Evolutionary conservation across 2,797 vertebrate genomes (phyloP), one percentile per base, ranked within the genome.

Genomic region (Halcyon leucocephala): DNA sequence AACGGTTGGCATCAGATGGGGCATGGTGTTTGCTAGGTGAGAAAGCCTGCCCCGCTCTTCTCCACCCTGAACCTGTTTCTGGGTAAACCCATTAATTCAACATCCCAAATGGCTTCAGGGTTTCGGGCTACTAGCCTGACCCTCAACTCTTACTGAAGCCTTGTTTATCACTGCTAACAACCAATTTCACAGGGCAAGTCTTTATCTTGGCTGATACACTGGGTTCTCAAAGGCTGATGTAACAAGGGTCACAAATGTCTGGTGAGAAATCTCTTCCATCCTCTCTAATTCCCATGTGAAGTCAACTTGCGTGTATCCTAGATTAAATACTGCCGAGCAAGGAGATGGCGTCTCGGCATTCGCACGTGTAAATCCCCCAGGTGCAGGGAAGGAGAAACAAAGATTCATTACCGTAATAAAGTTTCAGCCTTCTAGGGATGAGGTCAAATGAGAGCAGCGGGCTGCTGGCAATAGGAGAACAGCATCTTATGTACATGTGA

Each of bases 381-480:
- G 60, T 93, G 78, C 67, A 67, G 61, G 67, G 74, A 85, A 89
- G 42, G 57, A 95, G 78, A 94, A 94, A 89, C 83, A 78, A 91
- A 96, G 96, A 96, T 93, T 95, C 92, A 94, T 95, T 89, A 85
- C 81, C 73, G 71, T 74, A 94, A 96, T 96, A 94, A 96, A 95
- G 60, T 85, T 90, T 57, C 89, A 82, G 81, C 78, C 96, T 95
- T 91, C 93, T 85, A 96, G 92, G 78, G 93, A 96, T 67, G 86
- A 85, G 93, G 92, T 96, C 90, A 93, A 82, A 91, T 21, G n/a
- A 89, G 90, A 96, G 78, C 89, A 83, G 80, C 61, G 60, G 39
- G 73, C 60, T 0, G 0, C 66, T 77, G 78, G 77, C 90, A 86
- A 79, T 31, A 42, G 64, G 54, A 86, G n/a, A 88, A 71, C 48